These are phyloP conservation scores for Pristionchus fissidentatus DNA, from an alignment of 2,888 invertebrate species.

Conservation along the genomic window DNA sequence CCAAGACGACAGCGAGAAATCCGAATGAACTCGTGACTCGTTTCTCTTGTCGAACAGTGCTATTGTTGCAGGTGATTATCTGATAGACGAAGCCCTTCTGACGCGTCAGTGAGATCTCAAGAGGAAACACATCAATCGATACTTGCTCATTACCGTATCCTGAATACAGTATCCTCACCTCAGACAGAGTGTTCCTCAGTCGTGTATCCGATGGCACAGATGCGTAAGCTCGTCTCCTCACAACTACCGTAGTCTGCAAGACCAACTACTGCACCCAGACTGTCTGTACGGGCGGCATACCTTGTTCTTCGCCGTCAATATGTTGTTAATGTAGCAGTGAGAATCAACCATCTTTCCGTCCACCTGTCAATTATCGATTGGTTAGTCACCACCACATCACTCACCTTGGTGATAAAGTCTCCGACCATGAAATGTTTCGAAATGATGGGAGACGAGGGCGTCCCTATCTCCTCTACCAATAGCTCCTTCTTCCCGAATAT, in stretches of 20 bases:
- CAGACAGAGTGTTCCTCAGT: background rate
- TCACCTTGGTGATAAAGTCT: conserved; percentile 13
- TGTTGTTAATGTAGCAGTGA: background rate
- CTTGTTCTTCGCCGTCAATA: conserved; percentile 1
- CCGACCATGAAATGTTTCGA: conserved; percentile 32
- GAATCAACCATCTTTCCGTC: background rate
- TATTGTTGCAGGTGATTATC: conserved; percentile 26
- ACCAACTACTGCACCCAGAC: background rate
- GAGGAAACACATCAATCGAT: no score
- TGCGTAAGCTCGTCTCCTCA: conserved; percentile 15
- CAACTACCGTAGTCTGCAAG: conserved; percentile 15
- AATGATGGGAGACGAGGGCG: background rate
- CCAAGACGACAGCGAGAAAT: background rate
- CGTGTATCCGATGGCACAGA: background rate
- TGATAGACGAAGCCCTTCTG: conserved; percentile 9
- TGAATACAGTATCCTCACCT: background rate
- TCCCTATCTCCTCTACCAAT: background rate
- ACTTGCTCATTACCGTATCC: background rate
- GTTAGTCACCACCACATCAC: background rate
- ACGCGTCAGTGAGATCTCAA: background rate
- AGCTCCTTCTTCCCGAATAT: conserved; percentile 7
- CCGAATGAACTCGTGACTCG: background rate
- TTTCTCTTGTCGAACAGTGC: conserved; percentile 17
- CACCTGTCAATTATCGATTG: conserved; percentile 11
- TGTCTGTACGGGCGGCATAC: background rate